A percentile compares a stretch with the other conserved stretches of the same genome.
Conservation (phyloP, 2,113 vertebrate genomes). For the Lepisosteus oculatus region DNA sequence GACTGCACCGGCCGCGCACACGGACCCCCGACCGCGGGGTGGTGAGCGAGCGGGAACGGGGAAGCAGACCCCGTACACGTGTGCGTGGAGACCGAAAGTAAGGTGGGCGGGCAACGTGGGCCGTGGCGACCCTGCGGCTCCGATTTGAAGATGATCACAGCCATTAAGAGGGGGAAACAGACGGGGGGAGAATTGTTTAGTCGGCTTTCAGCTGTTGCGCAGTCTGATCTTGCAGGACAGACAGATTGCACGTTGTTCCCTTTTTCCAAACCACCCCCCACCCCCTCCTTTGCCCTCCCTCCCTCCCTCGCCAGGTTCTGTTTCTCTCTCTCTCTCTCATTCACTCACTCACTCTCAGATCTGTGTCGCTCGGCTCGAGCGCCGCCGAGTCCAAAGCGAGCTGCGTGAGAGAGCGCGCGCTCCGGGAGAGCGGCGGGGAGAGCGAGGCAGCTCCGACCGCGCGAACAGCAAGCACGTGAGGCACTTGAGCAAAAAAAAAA, state of each 20-base stretch:
- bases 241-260: too few relatives aligned
- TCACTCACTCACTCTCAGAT: slow-evolving; percentile 58
- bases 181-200: too few relatives aligned
- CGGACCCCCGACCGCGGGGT: too few relatives aligned
- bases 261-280: not conserved
- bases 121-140: too few relatives aligned
- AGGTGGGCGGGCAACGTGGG: too few relatives aligned
- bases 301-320: slow-evolving; percentile 46
- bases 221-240: not conserved
- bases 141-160: too few relatives aligned
- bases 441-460: slow-evolving; percentile 37
- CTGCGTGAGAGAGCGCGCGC: slow-evolving; percentile 57
- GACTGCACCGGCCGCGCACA: too few relatives aligned
- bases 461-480: slow-evolving; percentile 25
- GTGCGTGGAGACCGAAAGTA: too few relatives aligned
- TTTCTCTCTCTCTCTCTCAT: slow-evolving; percentile 37
- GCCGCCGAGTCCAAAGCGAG: slow-evolving; percentile 37
- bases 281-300: slow-evolving; percentile 30
- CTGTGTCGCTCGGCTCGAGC: slow-evolving; percentile 41
- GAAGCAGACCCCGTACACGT: too few relatives aligned
- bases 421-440: slow-evolving; percentile 39
- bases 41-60: too few relatives aligned
- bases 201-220: not conserved
- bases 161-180: too few relatives aligned
- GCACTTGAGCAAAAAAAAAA: slow-evolving; percentile 21